Base-by-base conservation (phyloP, 2,797 vertebrate genomes). In the Tapirus indicus region DNA sequence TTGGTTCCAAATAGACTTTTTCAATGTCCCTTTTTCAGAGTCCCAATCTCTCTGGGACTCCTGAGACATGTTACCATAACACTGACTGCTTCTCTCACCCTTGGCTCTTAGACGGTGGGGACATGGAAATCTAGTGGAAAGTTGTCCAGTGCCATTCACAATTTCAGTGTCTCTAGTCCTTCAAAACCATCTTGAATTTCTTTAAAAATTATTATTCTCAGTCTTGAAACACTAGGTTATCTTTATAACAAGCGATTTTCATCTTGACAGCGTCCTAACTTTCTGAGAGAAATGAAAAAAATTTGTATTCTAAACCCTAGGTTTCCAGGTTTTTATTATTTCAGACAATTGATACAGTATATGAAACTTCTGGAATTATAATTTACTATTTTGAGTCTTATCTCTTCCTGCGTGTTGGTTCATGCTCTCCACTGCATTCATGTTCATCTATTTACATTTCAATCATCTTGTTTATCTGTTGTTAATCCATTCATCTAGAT, bases 401-500 rank as follows among this genome's bases (percentile, higher is more conserved):
- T 85, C 85, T 95, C 71, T 87, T 69, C 35, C 62, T 95, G 58
- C 29, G 9, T 77, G 58, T 56, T 79, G 35, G 25, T 49, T 92
- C 64, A 10, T 56, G 13, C 13, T 68, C 79, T 91, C 88, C 25
- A 16, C 29, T 78, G 84, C 60, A 64, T 92, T 93, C 41, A 88
- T 96, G 58, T 85, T 96, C 62, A 66, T 88, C 68, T 93, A 52
- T 97, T 97, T 97, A 88, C 79, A 88, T 95, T 92, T 94, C 35
- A 92, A 3, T 92, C 64, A 69, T 74, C 25, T 49, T 95, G 29
- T 90, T 95, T 95, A 89, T 85, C 38, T 95, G 35, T 71, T 79
- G 47, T 78, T 94, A 88, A 83, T 62, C 32, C 52, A 49, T 38
- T 95, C 77, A 60, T 82, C 83, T 95, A 79, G 72, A 68, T 94